These are phyloP conservation scores for Galago senegalensis DNA, from an alignment of 2,797 vertebrate species.

Conservation along the genomic window DNA sequence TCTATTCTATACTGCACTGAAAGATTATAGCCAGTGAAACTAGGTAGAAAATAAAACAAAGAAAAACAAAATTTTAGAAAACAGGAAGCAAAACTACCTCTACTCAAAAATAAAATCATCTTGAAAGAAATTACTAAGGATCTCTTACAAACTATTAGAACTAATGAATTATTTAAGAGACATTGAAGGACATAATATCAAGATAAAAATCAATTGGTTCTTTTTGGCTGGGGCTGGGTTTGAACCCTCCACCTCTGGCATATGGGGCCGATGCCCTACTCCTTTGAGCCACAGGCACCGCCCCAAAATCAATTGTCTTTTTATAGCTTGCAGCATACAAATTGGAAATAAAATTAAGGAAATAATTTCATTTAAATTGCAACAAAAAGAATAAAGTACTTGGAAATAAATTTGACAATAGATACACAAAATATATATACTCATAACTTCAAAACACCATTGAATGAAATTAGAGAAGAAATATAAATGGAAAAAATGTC, in stretches of 20 bases:
- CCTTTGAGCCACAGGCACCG: too few species aligned
- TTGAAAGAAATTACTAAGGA: neutral
- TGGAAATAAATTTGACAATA: neutral
- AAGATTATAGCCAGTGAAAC: neutral
- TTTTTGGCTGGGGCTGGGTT: too few species aligned
- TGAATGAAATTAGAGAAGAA: neutral
- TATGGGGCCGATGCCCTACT: too few species aligned
- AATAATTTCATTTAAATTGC: neutral
- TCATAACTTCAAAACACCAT: neutral
- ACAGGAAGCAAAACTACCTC: neutral
- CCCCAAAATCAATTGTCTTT: neutral
- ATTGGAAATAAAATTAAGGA: neutral
- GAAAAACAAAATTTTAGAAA: neutral
- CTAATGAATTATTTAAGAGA: neutral
- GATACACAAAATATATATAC: neutral
- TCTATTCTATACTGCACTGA: neutral
- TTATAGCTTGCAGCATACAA: neutral
- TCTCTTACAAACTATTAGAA: neutral
- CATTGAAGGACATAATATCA: neutral
- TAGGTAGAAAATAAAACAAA: neutral
- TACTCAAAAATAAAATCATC: neutral
- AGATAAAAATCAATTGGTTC: neutral
- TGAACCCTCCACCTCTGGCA: too few species aligned
- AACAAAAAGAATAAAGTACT: neutral
- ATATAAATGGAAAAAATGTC: neutral